phyloP scores from a whole-genome alignment of 2,797 vertebrate species.

The Poecilia picta region DNA sequence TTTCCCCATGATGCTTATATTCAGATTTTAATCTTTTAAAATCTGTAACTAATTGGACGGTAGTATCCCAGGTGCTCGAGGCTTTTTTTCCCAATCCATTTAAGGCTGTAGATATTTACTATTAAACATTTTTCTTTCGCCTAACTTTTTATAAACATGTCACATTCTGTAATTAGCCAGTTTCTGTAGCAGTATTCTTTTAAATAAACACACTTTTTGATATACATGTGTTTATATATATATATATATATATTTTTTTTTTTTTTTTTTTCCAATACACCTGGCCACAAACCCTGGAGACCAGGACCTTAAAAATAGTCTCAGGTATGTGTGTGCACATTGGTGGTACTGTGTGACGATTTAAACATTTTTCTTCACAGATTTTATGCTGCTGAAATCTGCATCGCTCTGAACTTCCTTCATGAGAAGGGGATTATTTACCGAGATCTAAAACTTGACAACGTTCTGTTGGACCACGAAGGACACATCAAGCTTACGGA shows the following conservation, averaged over 20 bases:
- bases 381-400: slow-evolving; percentile 99
- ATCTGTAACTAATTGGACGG: too few relatives aligned
- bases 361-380: slow-evolving; percentile 66
- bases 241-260: too few relatives aligned
- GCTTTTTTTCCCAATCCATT: too few relatives aligned
- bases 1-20: neutral
- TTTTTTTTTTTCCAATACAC: neutral
- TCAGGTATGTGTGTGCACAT: neutral
- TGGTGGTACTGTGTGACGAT: neutral
- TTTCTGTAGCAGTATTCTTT: too few relatives aligned
- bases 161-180: too few relatives aligned
- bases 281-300: neutral
- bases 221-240: too few relatives aligned
- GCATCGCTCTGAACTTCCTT: slow-evolving; percentile 96
- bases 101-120: too few relatives aligned
- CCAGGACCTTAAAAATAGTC: neutral
- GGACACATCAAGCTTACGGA: slow-evolving; percentile 98
- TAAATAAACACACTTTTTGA: too few relatives aligned
- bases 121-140: too few relatives aligned
- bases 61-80: too few relatives aligned
- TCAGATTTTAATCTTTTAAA: neutral
- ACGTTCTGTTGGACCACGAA: slow-evolving; percentile 94
- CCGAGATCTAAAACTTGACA: slow-evolving; percentile 97
- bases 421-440: slow-evolving; percentile 98
- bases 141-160: too few relatives aligned